A percentile compares a stretch with the other conserved stretches of the same genome.
These are phyloP conservation scores for Suillia variegata DNA, from an alignment of 2,888 invertebrate genomes.

Conservation along the genomic window DNA sequence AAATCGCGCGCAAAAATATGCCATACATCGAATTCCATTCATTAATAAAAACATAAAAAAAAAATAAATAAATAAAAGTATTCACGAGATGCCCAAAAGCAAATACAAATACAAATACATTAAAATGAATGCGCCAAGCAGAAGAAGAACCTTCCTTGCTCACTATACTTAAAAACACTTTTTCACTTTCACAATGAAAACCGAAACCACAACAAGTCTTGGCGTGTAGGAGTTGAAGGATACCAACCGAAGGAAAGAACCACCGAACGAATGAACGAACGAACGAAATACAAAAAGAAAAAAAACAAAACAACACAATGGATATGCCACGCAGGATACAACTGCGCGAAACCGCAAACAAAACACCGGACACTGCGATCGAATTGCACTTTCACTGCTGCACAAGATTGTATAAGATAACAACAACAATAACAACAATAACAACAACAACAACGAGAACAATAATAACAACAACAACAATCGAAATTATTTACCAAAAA, in stretches of 20 bases:
- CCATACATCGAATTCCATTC: not conserved
- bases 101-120: not conserved
- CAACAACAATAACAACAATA: not conserved
- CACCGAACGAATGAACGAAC: too few species aligned
- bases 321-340: too few species aligned
- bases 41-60: not conserved
- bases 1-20: slow-evolving; percentile 20
- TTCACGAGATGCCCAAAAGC: not conserved
- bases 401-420: slow-evolving; percentile 6
- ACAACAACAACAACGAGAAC: too few species aligned
- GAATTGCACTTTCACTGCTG: slow-evolving; percentile 45
- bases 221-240: too few species aligned
- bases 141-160: slow-evolving; percentile 14
- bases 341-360: slow-evolving; percentile 38
- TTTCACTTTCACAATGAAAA: slow-evolving; percentile 54
- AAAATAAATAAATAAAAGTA: not conserved
- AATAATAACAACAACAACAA: too few species aligned
- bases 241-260: too few species aligned
- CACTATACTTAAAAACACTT: too few species aligned
- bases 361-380: slow-evolving; percentile 52
- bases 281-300: too few species aligned
- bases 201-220: slow-evolving; percentile 44
- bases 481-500: too few species aligned
- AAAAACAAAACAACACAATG: too few species aligned
- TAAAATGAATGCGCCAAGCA: not conserved